phyloP scores from a whole-genome alignment of 2,113 vertebrate species.

The Rutilus rutilus region DNA sequence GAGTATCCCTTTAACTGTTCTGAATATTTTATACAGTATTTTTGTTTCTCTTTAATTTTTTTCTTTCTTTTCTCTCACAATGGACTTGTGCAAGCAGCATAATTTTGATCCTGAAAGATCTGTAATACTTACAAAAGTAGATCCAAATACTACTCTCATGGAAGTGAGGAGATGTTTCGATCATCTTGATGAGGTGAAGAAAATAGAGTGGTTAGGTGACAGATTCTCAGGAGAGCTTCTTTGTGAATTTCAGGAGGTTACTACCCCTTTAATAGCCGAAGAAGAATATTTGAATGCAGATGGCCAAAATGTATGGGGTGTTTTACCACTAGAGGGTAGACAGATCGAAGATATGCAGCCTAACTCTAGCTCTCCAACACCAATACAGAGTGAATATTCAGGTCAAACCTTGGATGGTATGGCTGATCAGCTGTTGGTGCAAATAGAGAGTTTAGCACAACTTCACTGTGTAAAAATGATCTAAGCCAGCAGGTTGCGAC shows the following conservation, averaged over 20 bases:
- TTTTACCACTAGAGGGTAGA: neutral
- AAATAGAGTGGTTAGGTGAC: slow-evolving; percentile 11
- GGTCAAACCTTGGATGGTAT: neutral
- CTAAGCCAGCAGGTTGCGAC: neutral
- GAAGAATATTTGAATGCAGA: neutral
- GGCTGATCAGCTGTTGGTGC: neutral
- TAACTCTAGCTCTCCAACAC: neutral
- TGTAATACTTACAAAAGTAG: neutral
- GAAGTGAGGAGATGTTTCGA: neutral
- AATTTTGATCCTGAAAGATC: neutral
- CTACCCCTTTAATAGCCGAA: neutral
- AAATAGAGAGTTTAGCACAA: neutral
- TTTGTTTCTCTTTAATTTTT: neutral
- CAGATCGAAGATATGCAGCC: neutral
- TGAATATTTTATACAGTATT: neutral
- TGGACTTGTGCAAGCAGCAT: neutral
- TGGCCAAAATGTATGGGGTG: neutral
- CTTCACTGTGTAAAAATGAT: neutral
- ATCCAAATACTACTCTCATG: neutral
- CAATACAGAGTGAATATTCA: neutral
- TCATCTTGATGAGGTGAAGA: neutral
- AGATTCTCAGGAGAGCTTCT: neutral
- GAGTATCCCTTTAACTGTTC: too few relatives aligned
- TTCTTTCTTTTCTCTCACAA: neutral
- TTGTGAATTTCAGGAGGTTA: slow-evolving; percentile 18